A percentile compares a stretch with the other conserved stretches of the same genome.
Conservation (phyloP, 2,888 invertebrate species). For the Heliconius ethilla region DNA sequence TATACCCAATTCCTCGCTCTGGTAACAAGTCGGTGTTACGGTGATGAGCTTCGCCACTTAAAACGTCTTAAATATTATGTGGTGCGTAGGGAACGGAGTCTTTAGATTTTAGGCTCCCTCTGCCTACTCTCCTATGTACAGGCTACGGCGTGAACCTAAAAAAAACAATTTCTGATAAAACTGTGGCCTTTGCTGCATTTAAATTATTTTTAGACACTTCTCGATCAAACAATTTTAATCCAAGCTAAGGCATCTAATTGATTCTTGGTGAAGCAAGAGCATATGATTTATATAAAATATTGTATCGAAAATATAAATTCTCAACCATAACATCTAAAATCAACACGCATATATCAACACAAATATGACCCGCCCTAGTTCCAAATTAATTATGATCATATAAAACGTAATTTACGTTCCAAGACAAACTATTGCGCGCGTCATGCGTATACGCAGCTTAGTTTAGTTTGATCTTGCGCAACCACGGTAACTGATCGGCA, state of each 20-base stretch:
- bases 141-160: no score
- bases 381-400: slow-evolving; percentile 33
- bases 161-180: no score
- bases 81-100: no score
- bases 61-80: no score
- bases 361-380: slow-evolving; percentile 30
- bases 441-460: slow-evolving; percentile 28
- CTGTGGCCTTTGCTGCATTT: no score
- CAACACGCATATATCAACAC: slow-evolving; percentile 6
- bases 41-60: no score
- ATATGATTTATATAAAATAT: neutral
- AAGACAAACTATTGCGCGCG: slow-evolving; percentile 34
- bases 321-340: neutral
- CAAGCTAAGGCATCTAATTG: neutral
- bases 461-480: slow-evolving; percentile 18
- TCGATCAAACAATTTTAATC: neutral
- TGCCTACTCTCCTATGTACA: no score
- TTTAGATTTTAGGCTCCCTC: no score
- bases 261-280: neutral
- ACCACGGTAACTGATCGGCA: slow-evolving; percentile 11
- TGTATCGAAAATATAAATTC: neutral
- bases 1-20: no score
- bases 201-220: neutral
- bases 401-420: slow-evolving; percentile 25
- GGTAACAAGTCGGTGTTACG: no score